phyloP scores from a whole-genome alignment of 2,797 vertebrate species.

The Amazona ochrocephala region DNA sequence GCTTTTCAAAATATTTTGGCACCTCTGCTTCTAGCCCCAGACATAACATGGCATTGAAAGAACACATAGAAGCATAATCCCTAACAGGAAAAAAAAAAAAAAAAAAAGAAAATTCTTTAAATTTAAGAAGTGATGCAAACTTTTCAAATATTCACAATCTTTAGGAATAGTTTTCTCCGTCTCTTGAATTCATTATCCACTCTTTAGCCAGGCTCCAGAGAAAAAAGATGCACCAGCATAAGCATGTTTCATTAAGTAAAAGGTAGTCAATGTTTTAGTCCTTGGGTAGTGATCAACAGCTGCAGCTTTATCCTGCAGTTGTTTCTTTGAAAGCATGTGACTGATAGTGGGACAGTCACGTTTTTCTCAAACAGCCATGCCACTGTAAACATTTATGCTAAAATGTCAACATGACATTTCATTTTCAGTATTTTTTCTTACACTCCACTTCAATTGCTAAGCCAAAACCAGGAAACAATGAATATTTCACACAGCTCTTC shows the following conservation, averaged over 20 bases:
- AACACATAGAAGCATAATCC: neutral
- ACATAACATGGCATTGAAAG: conserved; percentile 20
- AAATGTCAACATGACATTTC: conserved; percentile 19
- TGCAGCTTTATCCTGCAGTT: neutral
- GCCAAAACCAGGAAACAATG: conserved; percentile 54
- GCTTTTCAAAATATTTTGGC: conserved; percentile 52
- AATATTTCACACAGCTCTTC: conserved; percentile 22
- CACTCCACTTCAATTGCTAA: conserved; percentile 36
- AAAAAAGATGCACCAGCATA: neutral
- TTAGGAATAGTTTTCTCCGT: neutral
- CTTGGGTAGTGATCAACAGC: neutral
- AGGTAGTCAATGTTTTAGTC: neutral
- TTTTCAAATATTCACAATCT: neutral
- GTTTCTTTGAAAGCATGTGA: neutral
- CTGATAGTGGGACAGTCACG: neutral
- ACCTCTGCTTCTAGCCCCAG: neutral
- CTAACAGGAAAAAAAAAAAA: neutral
- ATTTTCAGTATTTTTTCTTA: conserved; percentile 38
- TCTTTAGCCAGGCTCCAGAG: neutral
- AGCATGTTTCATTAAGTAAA: neutral
- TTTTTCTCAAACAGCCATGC: conserved; percentile 7
- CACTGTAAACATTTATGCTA: neutral
- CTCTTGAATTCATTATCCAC: neutral
- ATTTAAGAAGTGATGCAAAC: neutral
- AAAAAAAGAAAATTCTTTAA: neutral